These are phyloP conservation scores for Neria commutata DNA, from an alignment of 2,888 invertebrate genomes.

Conservation along the genomic window DNA sequence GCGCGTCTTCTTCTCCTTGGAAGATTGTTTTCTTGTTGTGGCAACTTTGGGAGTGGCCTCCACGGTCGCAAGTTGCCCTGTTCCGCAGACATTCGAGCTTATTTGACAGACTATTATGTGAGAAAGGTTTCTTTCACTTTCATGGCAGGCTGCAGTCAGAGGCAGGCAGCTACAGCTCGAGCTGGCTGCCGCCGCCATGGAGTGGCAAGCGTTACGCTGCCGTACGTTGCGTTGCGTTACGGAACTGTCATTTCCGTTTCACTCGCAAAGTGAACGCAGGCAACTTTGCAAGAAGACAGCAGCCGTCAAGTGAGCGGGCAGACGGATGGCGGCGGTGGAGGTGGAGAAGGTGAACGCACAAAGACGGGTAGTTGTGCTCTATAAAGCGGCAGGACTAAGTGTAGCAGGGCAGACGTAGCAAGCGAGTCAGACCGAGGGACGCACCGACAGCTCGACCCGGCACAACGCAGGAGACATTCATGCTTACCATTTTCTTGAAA, in stretches of 20 bases:
- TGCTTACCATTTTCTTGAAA: constrained; percentile 51
- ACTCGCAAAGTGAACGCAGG: constrained; percentile 52
- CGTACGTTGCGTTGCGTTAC: constrained; percentile 39
- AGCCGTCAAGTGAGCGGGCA: constrained; percentile 28
- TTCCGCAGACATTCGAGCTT: not conserved
- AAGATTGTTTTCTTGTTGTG: too few species aligned
- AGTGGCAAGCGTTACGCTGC: constrained; percentile 14
- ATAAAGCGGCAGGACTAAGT: constrained; percentile 41
- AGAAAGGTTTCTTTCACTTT: constrained; percentile 59
- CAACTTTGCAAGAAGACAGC: constrained; percentile 51
- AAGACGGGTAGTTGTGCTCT: constrained; percentile 23
- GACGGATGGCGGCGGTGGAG: constrained; percentile 15
- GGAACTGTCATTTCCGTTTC: constrained; percentile 60
- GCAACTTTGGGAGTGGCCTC: not conserved
- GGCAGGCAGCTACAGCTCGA: constrained; percentile 1
- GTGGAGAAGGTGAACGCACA: constrained; percentile 16
- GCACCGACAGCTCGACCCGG: constrained; percentile 23
- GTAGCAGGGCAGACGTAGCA: constrained; percentile 25
- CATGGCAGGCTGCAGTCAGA: constrained; percentile 25
- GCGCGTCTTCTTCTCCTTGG: too few species aligned
- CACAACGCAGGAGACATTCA: constrained; percentile 28
- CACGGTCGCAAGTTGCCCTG: constrained; percentile 1
- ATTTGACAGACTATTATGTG: constrained; percentile 57
- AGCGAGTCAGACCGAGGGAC: constrained; percentile 9
- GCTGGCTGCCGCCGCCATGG: constrained; percentile 13